Base-by-base conservation (phyloP, 2,113 vertebrate genomes). In the Larimichthys crocea region DNA sequence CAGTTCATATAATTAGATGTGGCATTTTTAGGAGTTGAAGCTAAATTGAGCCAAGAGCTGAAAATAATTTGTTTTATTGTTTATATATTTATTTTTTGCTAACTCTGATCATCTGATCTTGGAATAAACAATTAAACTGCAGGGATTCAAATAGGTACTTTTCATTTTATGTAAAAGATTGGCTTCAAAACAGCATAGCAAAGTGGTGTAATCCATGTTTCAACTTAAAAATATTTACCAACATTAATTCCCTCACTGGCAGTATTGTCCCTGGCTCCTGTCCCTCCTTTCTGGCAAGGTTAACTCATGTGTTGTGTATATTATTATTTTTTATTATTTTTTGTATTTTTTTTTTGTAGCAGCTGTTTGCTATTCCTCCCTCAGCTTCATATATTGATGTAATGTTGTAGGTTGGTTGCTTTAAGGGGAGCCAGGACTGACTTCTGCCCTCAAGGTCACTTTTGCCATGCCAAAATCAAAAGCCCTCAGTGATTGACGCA, bases 401-500 rank as follows among this genome's bases (percentile, higher is more conserved):
- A 19, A 24, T 55, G 35, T 2, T 65, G 71, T 67, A 20, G 53
- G 24, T 52, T 72, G 66, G 57, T 61, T 62, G 35, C 44, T 81
- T 82, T 53, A 70, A 79, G 29, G 24, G 17, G 50, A 82, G 63
- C 73, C 69, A 31, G 72, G 76, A 56, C 64, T 66, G 64, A 69
- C 71, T 83, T 62, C 46, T 74, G 67, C 68, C 78, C 84, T 86
- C 67, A 75, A 84, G 88, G 86, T 86, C 82, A 65, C 59, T 46
- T 42, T 17, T 24, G 68, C 24, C 11, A 9, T 12, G n/a, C 26
- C 20, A 35, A 77, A 85, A 73, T 88, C 74, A 85, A 74, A 88
- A 63, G 60, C 63, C 57, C 50, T 65, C 50, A 61, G 52, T 76
- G 80, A 87, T 14, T 75, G 69, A 83, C 55, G 3, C 71, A 53